Conservation (phyloP, 2,888 invertebrate species). For the Reticulitermes lucifugus region DNA sequence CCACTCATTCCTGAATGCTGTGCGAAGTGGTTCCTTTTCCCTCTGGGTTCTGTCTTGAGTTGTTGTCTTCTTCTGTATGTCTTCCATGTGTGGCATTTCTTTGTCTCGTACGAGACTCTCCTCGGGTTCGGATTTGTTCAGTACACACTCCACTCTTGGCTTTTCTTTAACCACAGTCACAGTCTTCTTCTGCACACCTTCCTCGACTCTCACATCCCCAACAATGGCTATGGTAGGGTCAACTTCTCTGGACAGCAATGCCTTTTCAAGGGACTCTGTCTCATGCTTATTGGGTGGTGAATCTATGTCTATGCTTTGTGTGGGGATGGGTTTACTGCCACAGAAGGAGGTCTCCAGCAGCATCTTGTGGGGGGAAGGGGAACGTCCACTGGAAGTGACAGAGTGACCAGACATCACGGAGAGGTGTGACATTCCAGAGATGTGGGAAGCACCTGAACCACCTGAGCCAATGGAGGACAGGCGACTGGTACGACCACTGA, state of each 20-base stretch:
- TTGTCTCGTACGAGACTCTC: not conserved
- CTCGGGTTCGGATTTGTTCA: not conserved
- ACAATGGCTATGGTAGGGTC: constrained; percentile 46
- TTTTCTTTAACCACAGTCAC: not conserved
- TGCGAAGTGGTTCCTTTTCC: not conserved
- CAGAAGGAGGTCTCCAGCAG: constrained; percentile 91
- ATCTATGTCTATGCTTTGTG: constrained; percentile 58
- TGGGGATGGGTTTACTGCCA: constrained; percentile 77
- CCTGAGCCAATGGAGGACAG: constrained; percentile 83
- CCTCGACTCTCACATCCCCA: constrained; percentile 19
- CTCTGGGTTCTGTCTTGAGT: not conserved
- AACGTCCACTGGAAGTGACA: constrained; percentile 53
- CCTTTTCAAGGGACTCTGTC: constrained; percentile 50
- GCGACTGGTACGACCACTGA: constrained; percentile 83
- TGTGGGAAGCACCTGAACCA: constrained; percentile 61
- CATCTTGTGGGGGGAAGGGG: constrained; percentile 91
- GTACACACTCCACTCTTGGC: not conserved
- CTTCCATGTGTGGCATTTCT: not conserved
- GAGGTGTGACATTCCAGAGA: constrained; percentile 57
- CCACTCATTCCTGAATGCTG: constrained; percentile 28
- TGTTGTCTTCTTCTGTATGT: not conserved
- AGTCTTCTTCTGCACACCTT: not conserved
- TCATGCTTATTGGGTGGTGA: constrained; percentile 51
- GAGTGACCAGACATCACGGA: constrained; percentile 53
- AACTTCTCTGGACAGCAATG: constrained; percentile 44